Base-by-base conservation (phyloP, 2,113 vertebrate genomes). In the Talpa occidentalis region DNA sequence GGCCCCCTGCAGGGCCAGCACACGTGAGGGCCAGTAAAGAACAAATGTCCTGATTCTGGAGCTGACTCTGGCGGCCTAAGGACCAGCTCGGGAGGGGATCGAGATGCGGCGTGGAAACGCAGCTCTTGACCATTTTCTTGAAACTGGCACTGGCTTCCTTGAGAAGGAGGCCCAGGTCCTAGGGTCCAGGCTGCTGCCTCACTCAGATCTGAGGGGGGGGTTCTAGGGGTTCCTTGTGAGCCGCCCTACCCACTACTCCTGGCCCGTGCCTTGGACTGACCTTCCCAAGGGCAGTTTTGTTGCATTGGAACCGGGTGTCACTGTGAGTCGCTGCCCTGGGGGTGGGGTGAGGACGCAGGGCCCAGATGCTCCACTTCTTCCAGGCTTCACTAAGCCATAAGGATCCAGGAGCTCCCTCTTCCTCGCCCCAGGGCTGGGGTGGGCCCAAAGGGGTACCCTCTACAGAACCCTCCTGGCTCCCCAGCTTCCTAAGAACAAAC, bases 61-160 rank as follows among this genome's bases (percentile, higher is more conserved):
- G 62, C 52, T 32, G 21, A 56, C 66, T 40, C 59, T 6, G 72
- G 35, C 37, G 22, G 52, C 0, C 0, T 1, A 21, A 73, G 26
- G 66, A 42, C 32, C 74, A 47, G 42, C 16, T 74, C 8, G 52
- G 24, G 62, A 72, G 28, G 59, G 11, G 22, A 24, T 3, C 6
- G 59, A 60, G 5, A 60, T 60, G 49, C 49, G 3, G 16, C 16
- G 49, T 17, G 16, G 49, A 15, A 52, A 4, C 42, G 5, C 37
- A 56, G 16, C 73, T 49, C 11, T 24, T 14, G 24, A 0, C 28
- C 14, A 0, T 42, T 74, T 69, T 66, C 19, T 6, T 30, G 49
- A 42, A 49, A 40, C 3, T 1, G 3, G 30, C 9, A 21, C 6
- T 24, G 62, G 26, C 11, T 0, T 6, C 8, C 1, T 32, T 30